Evolutionary conservation across 2,113 vertebrate species (phyloP).

Genomic region (Daubentonia madagascariensis): DNA sequence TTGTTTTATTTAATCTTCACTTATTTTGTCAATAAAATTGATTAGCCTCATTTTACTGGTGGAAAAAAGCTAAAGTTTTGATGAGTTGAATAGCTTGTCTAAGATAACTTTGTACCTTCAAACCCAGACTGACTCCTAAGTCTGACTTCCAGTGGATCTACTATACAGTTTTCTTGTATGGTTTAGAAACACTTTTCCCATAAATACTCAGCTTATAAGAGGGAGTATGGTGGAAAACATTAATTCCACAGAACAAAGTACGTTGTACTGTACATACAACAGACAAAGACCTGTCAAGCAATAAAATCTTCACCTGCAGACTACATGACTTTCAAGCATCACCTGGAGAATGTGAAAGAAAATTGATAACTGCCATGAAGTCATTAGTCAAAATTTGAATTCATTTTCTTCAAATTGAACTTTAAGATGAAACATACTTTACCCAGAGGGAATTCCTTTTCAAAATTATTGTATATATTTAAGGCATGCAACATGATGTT

Average conservation of each 20-base stretch:
- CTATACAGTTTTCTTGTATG: background rate
- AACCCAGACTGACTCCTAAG: background rate
- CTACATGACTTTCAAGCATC: background rate
- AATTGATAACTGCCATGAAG: background rate
- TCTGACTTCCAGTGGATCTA: background rate
- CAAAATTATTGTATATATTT: background rate
- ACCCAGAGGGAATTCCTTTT: background rate
- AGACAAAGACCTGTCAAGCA: background rate
- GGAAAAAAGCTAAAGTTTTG: background rate
- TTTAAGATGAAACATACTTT: background rate
- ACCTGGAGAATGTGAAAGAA: background rate
- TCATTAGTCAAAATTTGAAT: background rate
- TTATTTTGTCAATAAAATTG: background rate
- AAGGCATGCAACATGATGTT: background rate
- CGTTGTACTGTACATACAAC: accelerated
- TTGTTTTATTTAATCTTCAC: background rate
- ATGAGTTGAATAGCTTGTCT: background rate
- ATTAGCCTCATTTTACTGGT: background rate
- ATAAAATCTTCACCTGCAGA: background rate
- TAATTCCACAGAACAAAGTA: background rate
- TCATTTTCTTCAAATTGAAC: background rate
- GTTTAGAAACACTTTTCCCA: background rate
- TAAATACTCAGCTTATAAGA: background rate
- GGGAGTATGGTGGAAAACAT: background rate
- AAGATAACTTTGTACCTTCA: background rate